phyloP scores from a whole-genome alignment of 2,888 invertebrate genomes.

The Cinara cedri region DNA sequence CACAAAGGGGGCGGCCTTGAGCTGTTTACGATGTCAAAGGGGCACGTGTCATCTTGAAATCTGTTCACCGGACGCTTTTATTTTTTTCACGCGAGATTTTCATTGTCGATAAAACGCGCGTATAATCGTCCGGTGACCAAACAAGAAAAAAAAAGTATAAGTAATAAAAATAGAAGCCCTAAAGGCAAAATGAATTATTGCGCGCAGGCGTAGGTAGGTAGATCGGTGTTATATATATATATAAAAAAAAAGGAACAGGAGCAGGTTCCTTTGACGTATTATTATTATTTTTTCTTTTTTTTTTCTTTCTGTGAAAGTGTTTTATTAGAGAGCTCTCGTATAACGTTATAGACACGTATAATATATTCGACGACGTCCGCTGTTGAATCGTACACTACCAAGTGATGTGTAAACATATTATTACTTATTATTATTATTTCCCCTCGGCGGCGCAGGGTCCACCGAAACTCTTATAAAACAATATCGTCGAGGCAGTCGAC shows the following conservation, averaged over 20 bases:
- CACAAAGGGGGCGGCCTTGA: background rate
- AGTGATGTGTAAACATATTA: background rate
- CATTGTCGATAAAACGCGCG: background rate
- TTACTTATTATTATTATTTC: background rate
- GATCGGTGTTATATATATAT: no score
- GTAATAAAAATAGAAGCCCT: background rate
- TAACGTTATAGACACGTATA: background rate
- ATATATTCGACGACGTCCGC: background rate
- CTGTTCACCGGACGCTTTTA: constrained; percentile 22
- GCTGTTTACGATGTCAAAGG: constrained; percentile 23
- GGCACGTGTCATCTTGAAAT: constrained; percentile 36
- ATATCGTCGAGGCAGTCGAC: no score
- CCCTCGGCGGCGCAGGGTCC: background rate
- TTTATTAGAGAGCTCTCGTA: constrained; percentile 19
- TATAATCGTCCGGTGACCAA: constrained; percentile 3
- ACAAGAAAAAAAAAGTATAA: background rate
- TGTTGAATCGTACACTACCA: background rate
- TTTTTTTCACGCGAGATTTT: background rate
- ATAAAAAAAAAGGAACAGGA: background rate
- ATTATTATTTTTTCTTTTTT: no score
- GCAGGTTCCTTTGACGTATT: constrained; percentile 26
- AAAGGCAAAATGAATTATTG: constrained; percentile 21
- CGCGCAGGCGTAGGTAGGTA: background rate
- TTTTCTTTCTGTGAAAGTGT: background rate
- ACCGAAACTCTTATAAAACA: background rate